Evolutionary conservation across 2,888 invertebrate genomes (phyloP), one percentile per base, ranked within the genome.

Genomic region (Operophtera brumata): DNA sequence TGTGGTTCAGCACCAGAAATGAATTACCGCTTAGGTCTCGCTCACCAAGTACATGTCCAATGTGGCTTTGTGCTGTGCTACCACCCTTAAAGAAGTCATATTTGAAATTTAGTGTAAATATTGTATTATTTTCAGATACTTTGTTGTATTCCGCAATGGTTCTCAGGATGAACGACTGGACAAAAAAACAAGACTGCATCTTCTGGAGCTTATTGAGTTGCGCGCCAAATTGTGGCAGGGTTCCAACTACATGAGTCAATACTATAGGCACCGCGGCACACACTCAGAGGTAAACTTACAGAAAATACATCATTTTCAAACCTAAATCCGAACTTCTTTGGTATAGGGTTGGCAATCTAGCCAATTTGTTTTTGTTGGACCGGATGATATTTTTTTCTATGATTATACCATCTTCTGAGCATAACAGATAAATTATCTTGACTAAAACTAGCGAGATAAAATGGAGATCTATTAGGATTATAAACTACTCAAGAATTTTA

Each of bases 141-240:
- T 96, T 89, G 94, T 95, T 71, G 93, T 95, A 75, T 96, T 97
- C 84, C 94, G 97, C 71, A 96, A 97, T 90, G 96, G 96, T 72
- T 96, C 96, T 73, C 95, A 96, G 83, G 96, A 96, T 85, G 95
- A 95, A 82, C 93, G 94, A 81, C 91, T 97, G 73, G 96, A 96
- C 80, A 93, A 95, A 79, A 93, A 95, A 84, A 95, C 96, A 73
- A 93, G 97, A 84, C 92, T 96, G 77, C 95, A 96, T 84, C 92
- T 98, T 74, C 93, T 98, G 80, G 97, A 98, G 91, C 91, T 98
- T 62, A 96, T 98, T 72, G 98, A 98, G 90, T 91, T 98, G 77
- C 92, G 98, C 79, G 97, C 97, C 61, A 96, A 96, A 86, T 94
- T 95, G 77, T 98, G 98, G 98, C 94, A 95, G 78, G 94, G 94